These are phyloP conservation scores for Oxyura jamaicensis DNA, from an alignment of 2,113 vertebrate species.

Conservation along the genomic window DNA sequence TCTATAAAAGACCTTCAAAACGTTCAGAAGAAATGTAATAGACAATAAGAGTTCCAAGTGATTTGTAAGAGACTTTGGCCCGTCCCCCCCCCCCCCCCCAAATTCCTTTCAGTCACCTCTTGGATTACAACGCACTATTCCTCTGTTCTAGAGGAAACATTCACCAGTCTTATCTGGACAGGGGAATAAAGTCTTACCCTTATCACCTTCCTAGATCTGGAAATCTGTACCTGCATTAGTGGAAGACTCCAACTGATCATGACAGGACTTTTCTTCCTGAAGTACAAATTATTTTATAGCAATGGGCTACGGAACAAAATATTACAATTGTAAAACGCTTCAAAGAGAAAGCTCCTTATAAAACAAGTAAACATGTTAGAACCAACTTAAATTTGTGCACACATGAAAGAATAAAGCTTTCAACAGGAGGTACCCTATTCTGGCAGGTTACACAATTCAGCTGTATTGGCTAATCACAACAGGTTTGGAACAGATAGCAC, in stretches of 20 bases:
- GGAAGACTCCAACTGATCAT: neutral
- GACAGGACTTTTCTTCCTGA: neutral
- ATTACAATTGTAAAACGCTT: neutral
- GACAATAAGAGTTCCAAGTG: neutral
- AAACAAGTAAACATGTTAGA: neutral
- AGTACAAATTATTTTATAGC: neutral
- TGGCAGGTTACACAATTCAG: neutral
- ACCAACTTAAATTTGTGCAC: neutral
- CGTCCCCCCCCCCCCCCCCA: no score
- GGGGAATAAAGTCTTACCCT: neutral
- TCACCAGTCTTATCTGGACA: neutral
- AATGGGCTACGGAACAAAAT: neutral
- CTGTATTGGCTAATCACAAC: neutral
- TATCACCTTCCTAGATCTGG: neutral
- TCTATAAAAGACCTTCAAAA: neutral
- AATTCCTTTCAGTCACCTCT: neutral
- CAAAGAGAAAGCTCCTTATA: neutral
- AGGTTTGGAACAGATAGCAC: neutral
- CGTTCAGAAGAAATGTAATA: neutral
- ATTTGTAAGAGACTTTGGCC: neutral
- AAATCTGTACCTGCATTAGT: neutral
- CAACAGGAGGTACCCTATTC: neutral
- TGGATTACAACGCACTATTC: neutral
- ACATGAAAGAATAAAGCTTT: neutral
- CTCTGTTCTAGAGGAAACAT: neutral